Evolutionary conservation across 2,113 vertebrate species (phyloP), one percentile per base, ranked within the genome.

Genomic region (Heterotilapia buettikoferi): DNA sequence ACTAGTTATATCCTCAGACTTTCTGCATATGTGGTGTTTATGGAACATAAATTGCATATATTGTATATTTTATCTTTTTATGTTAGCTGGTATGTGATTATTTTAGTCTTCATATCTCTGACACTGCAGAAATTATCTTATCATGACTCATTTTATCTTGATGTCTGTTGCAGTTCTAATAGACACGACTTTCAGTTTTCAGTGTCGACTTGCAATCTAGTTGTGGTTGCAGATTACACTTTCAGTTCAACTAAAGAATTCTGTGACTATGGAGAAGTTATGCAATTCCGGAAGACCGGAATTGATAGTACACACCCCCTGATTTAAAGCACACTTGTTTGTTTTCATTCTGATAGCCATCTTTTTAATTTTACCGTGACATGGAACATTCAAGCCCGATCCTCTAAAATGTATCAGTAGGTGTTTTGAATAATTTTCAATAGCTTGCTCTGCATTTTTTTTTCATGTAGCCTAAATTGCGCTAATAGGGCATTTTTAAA

Each of bases 251-350:
- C 31, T 63, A 63, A 63, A 63, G 59, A 63, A 63, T 63, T 9
- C 18, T 4, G 59, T 63, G 59, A 36, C 2, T 36, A 31, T 63
- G 59, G 59, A 63, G 59, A 63, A 63, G 18, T 63, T 63, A 63
- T 63, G 5, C 18, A 12, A n/a, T n/a, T n/a, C n/a, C n/a, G n/a
- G n/a, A n/a, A n/a, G n/a, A n/a, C n/a, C n/a, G 59, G 31, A 63
- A 63, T 3, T 63, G 31, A 63, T 4, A 63, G 59, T 63, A 63
- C 59, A 63, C 9, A 4, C 6, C 59, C 59, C 59, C 59, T 19
- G 29, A 33, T 61, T 61, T 1, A 61, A 3, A 61, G 16, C 0
- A 0, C 59, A 61, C 57, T 63, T 33, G 31, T 63, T 63, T 63
- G 18, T 36, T 63, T 63, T 63, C 18, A 63, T 6, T 63, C 59